phyloP scores from a whole-genome alignment of 2,113 vertebrate genomes.

The Oryzias woworae region DNA sequence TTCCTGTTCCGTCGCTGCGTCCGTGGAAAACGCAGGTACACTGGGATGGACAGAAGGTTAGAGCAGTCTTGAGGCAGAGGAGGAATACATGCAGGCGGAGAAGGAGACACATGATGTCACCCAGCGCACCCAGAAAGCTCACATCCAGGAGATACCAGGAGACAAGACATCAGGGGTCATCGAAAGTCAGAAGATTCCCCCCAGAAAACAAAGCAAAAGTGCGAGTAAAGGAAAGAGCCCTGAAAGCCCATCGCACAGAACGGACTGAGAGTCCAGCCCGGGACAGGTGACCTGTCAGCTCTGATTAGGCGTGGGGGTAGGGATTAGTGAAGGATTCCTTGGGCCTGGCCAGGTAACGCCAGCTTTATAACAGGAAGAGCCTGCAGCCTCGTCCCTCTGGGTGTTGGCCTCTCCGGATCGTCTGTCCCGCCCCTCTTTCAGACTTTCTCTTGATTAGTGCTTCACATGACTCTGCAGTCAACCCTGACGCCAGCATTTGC shows the following conservation, averaged over 20 bases:
- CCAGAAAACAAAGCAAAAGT: slow-evolving; percentile 16
- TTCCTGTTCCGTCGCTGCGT: slow-evolving; percentile 80
- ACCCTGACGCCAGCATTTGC: neutral
- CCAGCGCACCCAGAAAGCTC: slow-evolving; percentile 38
- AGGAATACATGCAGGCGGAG: slow-evolving; percentile 76
- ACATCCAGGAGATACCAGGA: slow-evolving; percentile 43
- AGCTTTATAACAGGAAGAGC: slow-evolving; percentile 14
- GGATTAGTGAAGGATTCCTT: slow-evolving; percentile 76
- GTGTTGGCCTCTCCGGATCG: neutral
- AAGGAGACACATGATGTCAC: slow-evolving; percentile 80
- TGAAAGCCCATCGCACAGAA: slow-evolving; percentile 31
- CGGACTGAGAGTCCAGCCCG: slow-evolving; percentile 45
- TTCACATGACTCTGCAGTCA: slow-evolving; percentile 36
- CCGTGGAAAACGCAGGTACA: slow-evolving; percentile 87
- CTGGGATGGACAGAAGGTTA: slow-evolving; percentile 89
- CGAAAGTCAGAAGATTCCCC: slow-evolving; percentile 7
- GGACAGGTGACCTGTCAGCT: slow-evolving; percentile 63
- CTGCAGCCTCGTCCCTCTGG: slow-evolving; percentile 19
- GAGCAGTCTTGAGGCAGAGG: slow-evolving; percentile 68
- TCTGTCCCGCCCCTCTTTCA: neutral
- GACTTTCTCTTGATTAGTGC: slow-evolving; percentile 38
- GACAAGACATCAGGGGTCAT: slow-evolving; percentile 50
- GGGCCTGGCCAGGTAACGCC: slow-evolving; percentile 58
- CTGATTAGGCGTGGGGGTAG: slow-evolving; percentile 1
- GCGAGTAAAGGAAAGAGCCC: slow-evolving; percentile 28